Evolutionary conservation across 2,797 vertebrate genomes (phyloP), one percentile per base, ranked within the genome.

Genomic region (Molossus alvarezi): DNA sequence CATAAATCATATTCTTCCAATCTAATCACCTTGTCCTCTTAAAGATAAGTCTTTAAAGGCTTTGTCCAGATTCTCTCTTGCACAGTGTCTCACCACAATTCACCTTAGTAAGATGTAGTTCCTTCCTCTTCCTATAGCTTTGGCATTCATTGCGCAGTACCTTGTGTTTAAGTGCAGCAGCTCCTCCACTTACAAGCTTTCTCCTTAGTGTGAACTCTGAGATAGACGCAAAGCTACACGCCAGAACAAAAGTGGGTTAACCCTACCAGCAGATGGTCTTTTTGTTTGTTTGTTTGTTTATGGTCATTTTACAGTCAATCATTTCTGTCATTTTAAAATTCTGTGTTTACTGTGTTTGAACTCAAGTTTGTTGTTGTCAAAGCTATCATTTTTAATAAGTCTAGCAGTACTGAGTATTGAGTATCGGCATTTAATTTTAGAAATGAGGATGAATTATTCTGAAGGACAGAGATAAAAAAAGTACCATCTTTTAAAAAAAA

Each of bases 381-480:
- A 91, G 33, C 64, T 95, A 0, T 67, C 33, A 33, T 45, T 79
- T 82, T 82, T 41, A 77, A 20, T 9, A 84, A 75, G 48, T 76
- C 10, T 15, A 15, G 73, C 62, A 79, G 57, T 33, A 73, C 57
- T 65, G 48, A 27, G 53, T 67, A 84, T 27, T 76, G 79, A 73
- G 4, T 81, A n/a, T 76, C 27, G 55, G n/a, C 41, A 69, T 53
- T 91, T 71, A 67, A 51, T 93, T 80, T 51, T 84, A 75, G 83
- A 95, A 94, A 67, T 72, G 51, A 94, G 27, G 57, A 95, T 3
- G 18, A 75, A 53, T 88, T 93, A 62, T n/a, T 62, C 37, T 84
- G 72, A 91, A 93, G 67, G 64, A 93, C 13, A 65, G 27, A 69
- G 23, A 95, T 29, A 3, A 53, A 53, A 53, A 71, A 94, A 80